Base-by-base conservation (phyloP, 2,113 vertebrate species). In the Sterrhoptilus dennistouni region DNA sequence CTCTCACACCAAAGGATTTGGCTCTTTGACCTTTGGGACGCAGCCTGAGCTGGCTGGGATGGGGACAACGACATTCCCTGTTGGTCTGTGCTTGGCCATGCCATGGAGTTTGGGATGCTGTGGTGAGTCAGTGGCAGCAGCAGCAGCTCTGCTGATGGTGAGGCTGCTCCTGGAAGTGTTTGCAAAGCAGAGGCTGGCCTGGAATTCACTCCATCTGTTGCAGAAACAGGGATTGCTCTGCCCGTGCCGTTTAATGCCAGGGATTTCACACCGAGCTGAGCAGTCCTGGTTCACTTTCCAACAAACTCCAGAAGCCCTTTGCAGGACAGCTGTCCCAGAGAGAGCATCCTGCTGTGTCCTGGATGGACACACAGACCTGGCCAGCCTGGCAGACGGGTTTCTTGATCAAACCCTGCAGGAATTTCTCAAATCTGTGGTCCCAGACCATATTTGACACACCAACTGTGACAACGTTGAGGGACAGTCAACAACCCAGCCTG, bases 191-290 rank as follows among this genome's bases (percentile, higher is more conserved):
- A 92, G 33, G 12, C 54, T 96, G 95, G 95, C 93, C 96, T 13
- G 12, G 90, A 95, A 83, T 93, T 76, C 33, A 14, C 63, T 96
- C 96, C 96, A 92, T 89, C 87, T 95, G 95, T 27, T 95, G 83
- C 81, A 79, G 77, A 85, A 89, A 68, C 80, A 13, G 61, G 66
- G 49, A 89, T 21, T 35, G 66, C 7, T 14, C 78, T 2, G 52
- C 40, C 40, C 69, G 2, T 79, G 77, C 12, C 71, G 7, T 47
- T 17, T 20, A 22, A 61, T 61, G 91, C 93, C 93, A 96, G 84
- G 24, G 84, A 91, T 96, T 97, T 95, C 95, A 94, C 91, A 91
- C 70, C 2, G 7, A 89, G 78, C 91, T 96, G 96, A 97, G 96
- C 91, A 94, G 89, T 80, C 93, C 93, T 44, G 19, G 8, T 53